Evolutionary conservation across 1,140 invertebrate genomes (phyloP).

Genomic region (Caenorhabditis elegans): WBcel235 BX284604.4:12829501-12830000

Average conservation of each 20-base stretch:
- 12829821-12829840: neutral
- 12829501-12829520: slow-evolving; percentile 46
- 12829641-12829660: neutral
- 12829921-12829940: neutral
- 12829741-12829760: neutral
- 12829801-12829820: neutral
- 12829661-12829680: neutral
- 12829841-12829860: slow-evolving; percentile 7
- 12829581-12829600: slow-evolving; percentile 33
- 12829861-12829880: neutral
- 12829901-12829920: neutral
- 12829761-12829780: too few species aligned
- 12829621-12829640: too few species aligned
- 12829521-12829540: slow-evolving; percentile 39
- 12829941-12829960: too few species aligned
- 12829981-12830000: neutral
- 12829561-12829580: neutral
- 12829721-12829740: slow-evolving; percentile 9
- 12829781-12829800: neutral
- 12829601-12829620: slow-evolving; percentile 34
- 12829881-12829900: too few species aligned
- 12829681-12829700: neutral
- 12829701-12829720: slow-evolving; percentile 1
- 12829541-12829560: neutral
- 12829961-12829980: too few species aligned